These are phyloP conservation scores for Rhingia campestris DNA, from an alignment of 2,888 invertebrate genomes.

Conservation along the genomic window DNA sequence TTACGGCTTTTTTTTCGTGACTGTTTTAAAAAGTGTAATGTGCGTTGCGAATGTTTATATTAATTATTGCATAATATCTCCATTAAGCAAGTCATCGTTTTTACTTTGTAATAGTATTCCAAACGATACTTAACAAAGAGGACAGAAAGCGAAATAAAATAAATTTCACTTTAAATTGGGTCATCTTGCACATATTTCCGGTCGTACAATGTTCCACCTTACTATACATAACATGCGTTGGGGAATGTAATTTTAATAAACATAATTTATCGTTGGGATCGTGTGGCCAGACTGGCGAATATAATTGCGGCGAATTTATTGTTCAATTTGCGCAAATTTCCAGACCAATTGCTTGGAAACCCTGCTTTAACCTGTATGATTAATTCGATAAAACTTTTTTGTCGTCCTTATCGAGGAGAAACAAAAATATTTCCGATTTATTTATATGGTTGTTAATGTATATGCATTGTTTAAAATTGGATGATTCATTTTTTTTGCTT, in stretches of 20 bases:
- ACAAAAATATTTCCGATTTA: constrained; percentile 18
- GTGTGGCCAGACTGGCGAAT: constrained; percentile 28
- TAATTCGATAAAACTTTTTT: constrained; percentile 29
- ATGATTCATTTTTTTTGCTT: not conserved
- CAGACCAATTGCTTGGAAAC: constrained; percentile 41
- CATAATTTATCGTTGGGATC: constrained; percentile 41
- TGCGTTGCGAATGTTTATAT: constrained; percentile 30
- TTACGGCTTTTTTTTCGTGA: not conserved
- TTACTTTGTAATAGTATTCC: constrained; percentile 7
- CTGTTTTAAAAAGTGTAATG: constrained; percentile 25
- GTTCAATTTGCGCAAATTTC: constrained; percentile 44
- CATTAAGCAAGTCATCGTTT: not conserved
- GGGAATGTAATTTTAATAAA: constrained; percentile 47
- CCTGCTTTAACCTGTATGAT: constrained; percentile 33
- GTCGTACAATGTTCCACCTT: not conserved
- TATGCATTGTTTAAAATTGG: constrained; percentile 6
- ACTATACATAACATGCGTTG: not conserved
- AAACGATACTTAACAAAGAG: constrained; percentile 37
- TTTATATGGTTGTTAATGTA: constrained; percentile 9
- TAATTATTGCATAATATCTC: constrained; percentile 42
- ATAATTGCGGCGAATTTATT: constrained; percentile 55
- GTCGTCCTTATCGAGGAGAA: constrained; percentile 3
- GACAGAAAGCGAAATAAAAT: constrained; percentile 9
- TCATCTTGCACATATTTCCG: not conserved
- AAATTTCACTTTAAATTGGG: constrained; percentile 47